Evolutionary conservation across 2,797 vertebrate species (phyloP).

Genomic region (Bradypus variegatus): DNA sequence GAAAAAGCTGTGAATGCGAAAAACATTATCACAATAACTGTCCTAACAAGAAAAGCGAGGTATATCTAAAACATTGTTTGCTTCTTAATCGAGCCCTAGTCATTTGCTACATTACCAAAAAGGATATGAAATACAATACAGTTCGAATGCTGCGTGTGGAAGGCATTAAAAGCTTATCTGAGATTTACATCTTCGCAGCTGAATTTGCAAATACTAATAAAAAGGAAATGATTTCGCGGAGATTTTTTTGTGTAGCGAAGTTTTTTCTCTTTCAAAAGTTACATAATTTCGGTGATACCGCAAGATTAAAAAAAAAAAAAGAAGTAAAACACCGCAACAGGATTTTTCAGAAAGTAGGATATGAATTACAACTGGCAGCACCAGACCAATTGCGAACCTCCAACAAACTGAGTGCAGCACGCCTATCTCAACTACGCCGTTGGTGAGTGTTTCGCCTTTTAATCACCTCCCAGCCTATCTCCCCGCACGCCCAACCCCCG

Average conservation of each 20-base stretch:
- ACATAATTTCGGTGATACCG: constrained; percentile 38
- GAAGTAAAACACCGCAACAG: background rate
- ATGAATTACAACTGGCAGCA: background rate
- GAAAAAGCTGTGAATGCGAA: background rate
- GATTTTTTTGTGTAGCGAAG: constrained; percentile 28
- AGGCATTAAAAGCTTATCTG: constrained; percentile 35
- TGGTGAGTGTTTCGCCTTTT: background rate
- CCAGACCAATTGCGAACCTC: background rate
- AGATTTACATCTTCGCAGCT: constrained; percentile 35
- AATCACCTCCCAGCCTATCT: constrained; percentile 23
- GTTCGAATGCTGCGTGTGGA: constrained; percentile 6
- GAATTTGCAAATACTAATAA: constrained; percentile 36
- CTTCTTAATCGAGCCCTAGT: background rate
- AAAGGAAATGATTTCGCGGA: constrained; percentile 48
- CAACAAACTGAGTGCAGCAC: background rate
- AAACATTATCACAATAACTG: constrained; percentile 6
- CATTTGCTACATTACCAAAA: constrained; percentile 14
- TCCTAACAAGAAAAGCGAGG: background rate
- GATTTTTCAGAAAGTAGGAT: constrained; percentile 22
- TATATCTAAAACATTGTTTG: constrained; percentile 31
- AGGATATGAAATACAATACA: constrained; percentile 3
- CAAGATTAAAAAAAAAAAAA: constrained; percentile 38
- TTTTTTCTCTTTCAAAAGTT: constrained; percentile 39
- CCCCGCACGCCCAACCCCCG: constrained; percentile 21
- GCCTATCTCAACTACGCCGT: background rate